These are phyloP conservation scores for Prorops nasuta DNA, from an alignment of 1,140 invertebrate species.

Conservation along the genomic window DNA sequence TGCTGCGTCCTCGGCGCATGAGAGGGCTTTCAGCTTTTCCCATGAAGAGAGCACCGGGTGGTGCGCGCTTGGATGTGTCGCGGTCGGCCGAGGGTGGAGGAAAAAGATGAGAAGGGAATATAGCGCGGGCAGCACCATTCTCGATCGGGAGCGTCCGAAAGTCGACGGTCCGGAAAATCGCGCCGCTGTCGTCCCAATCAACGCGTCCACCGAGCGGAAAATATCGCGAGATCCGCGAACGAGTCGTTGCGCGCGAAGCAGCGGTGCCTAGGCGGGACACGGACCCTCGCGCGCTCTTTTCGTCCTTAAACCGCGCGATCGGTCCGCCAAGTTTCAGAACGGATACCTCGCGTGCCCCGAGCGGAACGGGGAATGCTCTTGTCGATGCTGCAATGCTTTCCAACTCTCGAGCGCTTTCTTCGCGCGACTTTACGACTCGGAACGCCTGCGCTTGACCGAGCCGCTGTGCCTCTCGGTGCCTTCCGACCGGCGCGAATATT, in stretches of 20 bases:
- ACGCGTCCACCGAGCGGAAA: conserved; percentile 13
- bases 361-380: conserved; percentile 38
- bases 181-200: conserved; percentile 24
- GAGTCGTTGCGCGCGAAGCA: too few relatives aligned
- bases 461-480: conserved; percentile 2
- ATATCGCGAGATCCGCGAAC: neutral
- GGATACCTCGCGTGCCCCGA: too few relatives aligned
- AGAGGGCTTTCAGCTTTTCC: conserved; percentile 12
- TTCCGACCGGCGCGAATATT: conserved; percentile 21
- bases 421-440: conserved; percentile 24
- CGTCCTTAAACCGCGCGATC: neutral
- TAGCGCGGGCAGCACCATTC: conserved; percentile 2
- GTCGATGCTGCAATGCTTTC: too few relatives aligned
- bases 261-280: neutral
- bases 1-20: too few relatives aligned
- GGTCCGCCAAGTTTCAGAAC: neutral
- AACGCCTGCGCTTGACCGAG: neutral
- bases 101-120: conserved; percentile 14
- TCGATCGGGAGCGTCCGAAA: conserved; percentile 1
- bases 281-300: neutral
- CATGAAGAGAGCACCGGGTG: too few relatives aligned
- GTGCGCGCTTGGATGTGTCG: conserved; percentile 3
- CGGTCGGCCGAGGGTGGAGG: conserved; percentile 17
- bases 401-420: conserved; percentile 23
- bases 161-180: conserved; percentile 36